Percentiles rank a stretch among this genome's conserved stretches.
phyloP scores from a whole-genome alignment of 2,797 vertebrate genomes.

The Peromyscus nudipes region DNA sequence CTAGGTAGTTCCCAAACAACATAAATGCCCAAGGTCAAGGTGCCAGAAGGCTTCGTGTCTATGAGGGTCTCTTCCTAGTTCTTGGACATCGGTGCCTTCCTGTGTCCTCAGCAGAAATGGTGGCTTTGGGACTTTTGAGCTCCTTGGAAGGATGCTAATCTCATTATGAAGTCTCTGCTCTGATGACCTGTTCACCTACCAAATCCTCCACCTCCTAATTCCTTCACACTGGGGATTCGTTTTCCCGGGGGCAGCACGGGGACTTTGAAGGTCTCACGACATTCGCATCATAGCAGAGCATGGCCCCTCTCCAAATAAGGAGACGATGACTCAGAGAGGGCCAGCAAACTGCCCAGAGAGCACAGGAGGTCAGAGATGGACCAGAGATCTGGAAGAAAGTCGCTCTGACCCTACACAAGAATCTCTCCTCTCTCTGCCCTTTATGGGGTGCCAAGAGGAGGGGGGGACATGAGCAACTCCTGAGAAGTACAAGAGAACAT shows the following conservation, averaged over 20 bases:
- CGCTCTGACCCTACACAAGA: neutral
- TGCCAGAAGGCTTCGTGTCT: neutral
- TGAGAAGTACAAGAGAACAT: neutral
- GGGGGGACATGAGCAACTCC: neutral
- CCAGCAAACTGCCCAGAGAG: neutral
- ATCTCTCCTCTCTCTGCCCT: neutral
- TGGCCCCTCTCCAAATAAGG: neutral
- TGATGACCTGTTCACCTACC: neutral
- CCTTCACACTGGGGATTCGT: neutral
- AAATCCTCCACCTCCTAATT: neutral
- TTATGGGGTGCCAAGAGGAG: rapidly evolving
- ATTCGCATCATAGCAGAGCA: neutral
- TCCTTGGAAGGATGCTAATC: neutral
- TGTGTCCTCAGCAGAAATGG: neutral
- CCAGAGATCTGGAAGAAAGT: neutral
- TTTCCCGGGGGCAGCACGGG: neutral
- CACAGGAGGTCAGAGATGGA: neutral
- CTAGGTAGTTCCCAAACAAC: neutral
- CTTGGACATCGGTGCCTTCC: neutral
- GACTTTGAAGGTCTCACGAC: neutral
- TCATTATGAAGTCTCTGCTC: neutral
- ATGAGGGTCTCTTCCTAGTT: neutral
- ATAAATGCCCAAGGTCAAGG: neutral
- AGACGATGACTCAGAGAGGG: neutral
- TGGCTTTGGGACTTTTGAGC: neutral